phyloP scores from a whole-genome alignment of 2,888 invertebrate genomes.

The Leptopilina drosophilae region DNA sequence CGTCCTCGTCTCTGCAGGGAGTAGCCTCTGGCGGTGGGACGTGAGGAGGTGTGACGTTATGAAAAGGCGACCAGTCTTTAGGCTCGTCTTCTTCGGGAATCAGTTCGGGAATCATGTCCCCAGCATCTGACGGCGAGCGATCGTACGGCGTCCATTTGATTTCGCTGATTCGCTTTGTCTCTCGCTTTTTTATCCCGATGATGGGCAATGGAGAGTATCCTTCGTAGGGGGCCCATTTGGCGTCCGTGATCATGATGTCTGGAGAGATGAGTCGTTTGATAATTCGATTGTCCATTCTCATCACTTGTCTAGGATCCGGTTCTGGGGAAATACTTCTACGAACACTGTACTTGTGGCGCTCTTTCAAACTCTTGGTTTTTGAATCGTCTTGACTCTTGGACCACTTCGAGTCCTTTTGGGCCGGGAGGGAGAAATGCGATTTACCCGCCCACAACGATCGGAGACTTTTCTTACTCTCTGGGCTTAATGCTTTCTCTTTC shows the following conservation, averaged over 20 bases:
- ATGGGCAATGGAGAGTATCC: constrained; percentile 72
- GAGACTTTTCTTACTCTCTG: constrained; percentile 62
- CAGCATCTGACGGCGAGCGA: constrained; percentile 52
- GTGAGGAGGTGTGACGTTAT: constrained; percentile 71
- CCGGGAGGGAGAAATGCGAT: constrained; percentile 72
- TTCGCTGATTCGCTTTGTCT: constrained; percentile 70
- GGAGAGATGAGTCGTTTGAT: constrained; percentile 72
- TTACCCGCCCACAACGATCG: constrained; percentile 72
- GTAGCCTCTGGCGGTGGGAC: constrained; percentile 70
- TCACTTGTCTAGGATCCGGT: constrained; percentile 69
- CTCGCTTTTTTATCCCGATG: constrained; percentile 71
- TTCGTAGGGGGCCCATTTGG: constrained; percentile 74
- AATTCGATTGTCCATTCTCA: constrained; percentile 67
- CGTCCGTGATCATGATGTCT: constrained; percentile 68
- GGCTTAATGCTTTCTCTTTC: constrained; percentile 64
- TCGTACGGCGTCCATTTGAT: constrained; percentile 73
- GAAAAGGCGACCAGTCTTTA: constrained; percentile 65
- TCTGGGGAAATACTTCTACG: constrained; percentile 74
- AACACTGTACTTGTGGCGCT: constrained; percentile 72
- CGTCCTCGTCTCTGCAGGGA: constrained; percentile 65
- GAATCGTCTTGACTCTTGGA: constrained; percentile 64
- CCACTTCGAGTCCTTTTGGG: constrained; percentile 66
- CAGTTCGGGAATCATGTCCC: constrained; percentile 47
- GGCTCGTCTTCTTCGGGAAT: constrained; percentile 60
- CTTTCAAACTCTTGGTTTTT: constrained; percentile 72